A percentile compares a stretch with the other conserved stretches of the same genome.
These are phyloP conservation scores for Microcebus griseorufus DNA, from an alignment of 2,113 vertebrate species.

Conservation along the genomic window DNA sequence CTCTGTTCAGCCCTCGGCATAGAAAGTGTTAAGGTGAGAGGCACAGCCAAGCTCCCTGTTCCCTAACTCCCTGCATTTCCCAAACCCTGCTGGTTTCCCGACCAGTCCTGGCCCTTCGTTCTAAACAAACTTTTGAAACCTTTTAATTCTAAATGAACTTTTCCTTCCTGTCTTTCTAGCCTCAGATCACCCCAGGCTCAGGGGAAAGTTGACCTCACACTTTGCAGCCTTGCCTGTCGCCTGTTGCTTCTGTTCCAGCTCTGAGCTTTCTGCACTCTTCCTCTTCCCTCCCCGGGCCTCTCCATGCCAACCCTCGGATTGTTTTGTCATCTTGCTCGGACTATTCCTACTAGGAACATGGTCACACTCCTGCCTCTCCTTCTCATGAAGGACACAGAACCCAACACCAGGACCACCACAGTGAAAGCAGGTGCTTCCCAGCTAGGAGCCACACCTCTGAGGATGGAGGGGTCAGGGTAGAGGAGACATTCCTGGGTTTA, in stretches of 20 bases:
- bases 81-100: background rate
- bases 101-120: background rate
- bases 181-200: background rate
- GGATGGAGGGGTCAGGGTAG: background rate
- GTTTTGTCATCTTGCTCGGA: background rate
- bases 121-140: background rate
- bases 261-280: background rate
- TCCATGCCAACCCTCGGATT: background rate
- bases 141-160: background rate
- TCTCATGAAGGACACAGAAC: background rate
- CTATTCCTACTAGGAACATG: background rate
- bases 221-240: background rate
- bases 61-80: background rate
- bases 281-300: background rate
- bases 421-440: background rate
- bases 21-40: background rate
- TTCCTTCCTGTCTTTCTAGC: background rate
- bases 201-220: background rate
- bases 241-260: background rate
- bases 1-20: background rate
- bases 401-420: background rate
- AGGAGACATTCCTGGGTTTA: conserved; percentile 54
- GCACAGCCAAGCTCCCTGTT: background rate
- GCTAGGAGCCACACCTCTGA: background rate
- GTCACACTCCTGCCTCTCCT: background rate